phyloP scores from a whole-genome alignment of 2,797 vertebrate genomes.

The Enteromius anoplus region DNA sequence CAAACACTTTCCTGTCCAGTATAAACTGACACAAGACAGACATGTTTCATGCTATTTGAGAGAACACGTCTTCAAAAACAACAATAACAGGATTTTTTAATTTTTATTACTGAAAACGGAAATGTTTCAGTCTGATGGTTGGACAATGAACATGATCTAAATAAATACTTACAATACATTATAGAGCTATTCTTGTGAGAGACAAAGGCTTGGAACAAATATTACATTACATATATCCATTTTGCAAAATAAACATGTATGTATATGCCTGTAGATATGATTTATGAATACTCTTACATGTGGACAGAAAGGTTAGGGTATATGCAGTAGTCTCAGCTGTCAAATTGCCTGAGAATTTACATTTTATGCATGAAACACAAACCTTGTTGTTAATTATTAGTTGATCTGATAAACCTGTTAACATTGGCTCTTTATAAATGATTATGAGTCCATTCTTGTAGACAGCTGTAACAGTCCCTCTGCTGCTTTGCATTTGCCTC shows the following conservation, averaged over 20 bases:
- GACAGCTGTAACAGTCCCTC: slow-evolving; percentile 13
- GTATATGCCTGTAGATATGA: too few species aligned
- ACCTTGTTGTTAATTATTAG: neutral
- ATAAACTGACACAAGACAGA: neutral
- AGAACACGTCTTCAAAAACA: neutral
- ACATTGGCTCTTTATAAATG: neutral
- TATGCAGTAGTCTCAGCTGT: neutral
- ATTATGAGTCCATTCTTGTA: slow-evolving; percentile 16
- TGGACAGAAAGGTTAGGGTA: neutral
- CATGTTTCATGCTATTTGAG: neutral
- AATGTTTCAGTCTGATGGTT: too few species aligned
- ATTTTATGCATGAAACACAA: too few species aligned
- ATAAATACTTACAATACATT: neutral
- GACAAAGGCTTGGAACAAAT: neutral
- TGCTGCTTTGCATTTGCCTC: slow-evolving; percentile 16
- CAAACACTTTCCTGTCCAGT: neutral
- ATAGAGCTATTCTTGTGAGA: neutral
- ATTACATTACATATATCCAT: too few species aligned
- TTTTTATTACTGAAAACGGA: too few species aligned
- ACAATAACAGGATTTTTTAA: too few species aligned
- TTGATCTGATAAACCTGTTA: neutral
- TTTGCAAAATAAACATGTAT: too few species aligned
- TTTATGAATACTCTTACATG: neutral
- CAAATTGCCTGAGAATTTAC: too few species aligned
- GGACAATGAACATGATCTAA: neutral